Percentiles rank a stretch among this genome's conserved stretches.
Evolutionary conservation across 2,113 vertebrate genomes (phyloP).

Genomic region (Notarius lentiginosus): DNA sequence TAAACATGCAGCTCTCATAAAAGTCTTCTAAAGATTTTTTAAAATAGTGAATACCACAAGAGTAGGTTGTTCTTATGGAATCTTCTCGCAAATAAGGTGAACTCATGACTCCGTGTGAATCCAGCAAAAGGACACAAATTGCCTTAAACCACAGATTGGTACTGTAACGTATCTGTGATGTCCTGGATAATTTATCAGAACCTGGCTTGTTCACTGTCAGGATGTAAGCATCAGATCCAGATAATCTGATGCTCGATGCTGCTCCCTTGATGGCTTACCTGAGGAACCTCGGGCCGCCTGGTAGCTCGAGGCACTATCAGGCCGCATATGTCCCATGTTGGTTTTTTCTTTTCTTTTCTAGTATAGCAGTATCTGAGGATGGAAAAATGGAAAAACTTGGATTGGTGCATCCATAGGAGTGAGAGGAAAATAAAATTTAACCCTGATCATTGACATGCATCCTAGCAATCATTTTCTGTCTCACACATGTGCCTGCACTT

Average conservation of each 20-base stretch:
- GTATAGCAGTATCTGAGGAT: no score
- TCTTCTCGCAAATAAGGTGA: background rate
- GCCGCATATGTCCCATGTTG: no score
- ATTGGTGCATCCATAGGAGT: background rate
- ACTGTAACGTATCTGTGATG: background rate
- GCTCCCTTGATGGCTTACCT: no score
- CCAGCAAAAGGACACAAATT: background rate
- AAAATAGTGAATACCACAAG: background rate
- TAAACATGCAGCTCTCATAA: background rate
- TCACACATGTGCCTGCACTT: background rate
- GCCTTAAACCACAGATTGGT: background rate
- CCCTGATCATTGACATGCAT: background rate
- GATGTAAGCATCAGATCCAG: background rate
- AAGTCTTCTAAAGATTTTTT: background rate
- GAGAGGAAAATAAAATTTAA: background rate
- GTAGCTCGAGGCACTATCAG: no score
- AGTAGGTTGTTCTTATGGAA: background rate
- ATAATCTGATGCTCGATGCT: background rate
- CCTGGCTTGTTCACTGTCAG: background rate
- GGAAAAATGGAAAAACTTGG: background rate
- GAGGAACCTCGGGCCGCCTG: no score
- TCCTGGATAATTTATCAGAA: background rate
- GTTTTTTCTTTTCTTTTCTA: no score
- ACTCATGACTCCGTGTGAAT: background rate
- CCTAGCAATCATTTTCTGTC: background rate